Evolutionary conservation across 23 tunicate species (phyloP).

Genomic region (Botrylloides violaceus): DNA sequence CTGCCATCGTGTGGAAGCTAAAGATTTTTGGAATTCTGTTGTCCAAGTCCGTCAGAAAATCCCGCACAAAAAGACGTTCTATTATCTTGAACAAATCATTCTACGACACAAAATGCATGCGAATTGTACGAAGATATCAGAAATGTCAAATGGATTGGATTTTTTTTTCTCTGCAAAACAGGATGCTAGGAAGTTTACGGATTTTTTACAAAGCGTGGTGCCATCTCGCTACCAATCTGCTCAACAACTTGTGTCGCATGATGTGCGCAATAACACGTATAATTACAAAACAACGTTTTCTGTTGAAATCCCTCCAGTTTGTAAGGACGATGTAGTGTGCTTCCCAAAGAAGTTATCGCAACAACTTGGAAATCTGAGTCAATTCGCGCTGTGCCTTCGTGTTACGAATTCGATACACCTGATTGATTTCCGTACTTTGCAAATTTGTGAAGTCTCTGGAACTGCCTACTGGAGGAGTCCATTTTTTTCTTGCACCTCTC

Average conservation of each 20-base stretch:
- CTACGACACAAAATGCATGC: slow-evolving; percentile 81
- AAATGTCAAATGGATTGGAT: slow-evolving; percentile 80
- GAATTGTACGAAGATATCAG: slow-evolving; percentile 62
- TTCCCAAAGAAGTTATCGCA: slow-evolving; percentile 78
- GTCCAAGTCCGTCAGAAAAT: slow-evolving; percentile 93
- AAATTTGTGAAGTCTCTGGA: slow-evolving; percentile 76
- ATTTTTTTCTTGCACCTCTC: slow-evolving; percentile 45
- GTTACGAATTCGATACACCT: slow-evolving; percentile 89
- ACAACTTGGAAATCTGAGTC: slow-evolving; percentile 90
- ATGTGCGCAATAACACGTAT: slow-evolving; percentile 66
- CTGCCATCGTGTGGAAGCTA: slow-evolving; percentile 97
- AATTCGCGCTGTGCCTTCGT: slow-evolving; percentile 72
- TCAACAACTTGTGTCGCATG: slow-evolving; percentile 86
- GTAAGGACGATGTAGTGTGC: slow-evolving; percentile 95
- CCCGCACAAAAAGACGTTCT: slow-evolving; percentile 73
- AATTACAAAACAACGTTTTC: slow-evolving; percentile 85
- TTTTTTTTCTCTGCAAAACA: slow-evolving; percentile 66
- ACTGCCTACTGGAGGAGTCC: slow-evolving; percentile 69
- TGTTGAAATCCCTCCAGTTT: slow-evolving; percentile 89
- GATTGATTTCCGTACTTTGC: slow-evolving; percentile 83
- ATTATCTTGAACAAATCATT: slow-evolving; percentile 86
- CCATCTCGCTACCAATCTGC: slow-evolving; percentile 85
- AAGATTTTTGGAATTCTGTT: slow-evolving; percentile 91
- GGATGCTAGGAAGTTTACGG: slow-evolving; percentile 82
- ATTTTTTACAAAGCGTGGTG: slow-evolving; percentile 51